Conservation (phyloP, 2,888 invertebrate genomes). For the Ochropacha duplaris region DNA sequence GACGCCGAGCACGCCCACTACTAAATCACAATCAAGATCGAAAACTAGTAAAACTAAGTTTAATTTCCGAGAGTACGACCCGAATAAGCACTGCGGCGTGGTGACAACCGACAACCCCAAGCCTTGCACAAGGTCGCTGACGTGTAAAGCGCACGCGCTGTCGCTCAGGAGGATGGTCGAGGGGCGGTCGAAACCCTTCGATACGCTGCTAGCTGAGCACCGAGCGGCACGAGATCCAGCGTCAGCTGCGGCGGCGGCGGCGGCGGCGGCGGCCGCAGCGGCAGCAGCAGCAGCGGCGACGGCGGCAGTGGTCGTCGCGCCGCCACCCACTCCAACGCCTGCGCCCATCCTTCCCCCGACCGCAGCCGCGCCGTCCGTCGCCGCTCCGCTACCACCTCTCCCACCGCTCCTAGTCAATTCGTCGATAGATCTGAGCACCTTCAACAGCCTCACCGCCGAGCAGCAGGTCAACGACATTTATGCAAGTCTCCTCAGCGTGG, state of each 20-base stretch:
- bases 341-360: constrained; percentile 26
- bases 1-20: constrained; percentile 50
- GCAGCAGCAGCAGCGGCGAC: constrained; percentile 16
- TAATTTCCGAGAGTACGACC: constrained; percentile 88
- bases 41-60: constrained; percentile 72
- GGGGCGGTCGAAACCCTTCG: constrained; percentile 89
- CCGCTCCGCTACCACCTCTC: constrained; percentile 40
- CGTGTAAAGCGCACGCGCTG: constrained; percentile 87
- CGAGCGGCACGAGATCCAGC: constrained; percentile 84
- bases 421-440: constrained; percentile 61
- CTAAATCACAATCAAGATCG: constrained; percentile 52
- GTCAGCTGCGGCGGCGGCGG: constrained; percentile 37
- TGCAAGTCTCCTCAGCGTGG: constrained; percentile 62
- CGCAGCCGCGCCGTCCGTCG: constrained; percentile 22
- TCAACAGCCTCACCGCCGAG: constrained; percentile 65
- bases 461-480: constrained; percentile 74
- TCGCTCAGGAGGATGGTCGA: constrained; percentile 87
- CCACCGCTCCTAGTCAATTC: constrained; percentile 68
- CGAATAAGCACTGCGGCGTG: constrained; percentile 93
- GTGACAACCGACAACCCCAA: constrained; percentile 85
- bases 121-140: constrained; percentile 91
- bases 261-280: constrained; percentile 12
- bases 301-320: constrained; percentile 17
- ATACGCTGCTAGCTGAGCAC: constrained; percentile 88
- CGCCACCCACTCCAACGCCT: constrained; percentile 9